These are phyloP conservation scores for Machimus rusticus DNA, from an alignment of 2,888 invertebrate species.

Conservation along the genomic window DNA sequence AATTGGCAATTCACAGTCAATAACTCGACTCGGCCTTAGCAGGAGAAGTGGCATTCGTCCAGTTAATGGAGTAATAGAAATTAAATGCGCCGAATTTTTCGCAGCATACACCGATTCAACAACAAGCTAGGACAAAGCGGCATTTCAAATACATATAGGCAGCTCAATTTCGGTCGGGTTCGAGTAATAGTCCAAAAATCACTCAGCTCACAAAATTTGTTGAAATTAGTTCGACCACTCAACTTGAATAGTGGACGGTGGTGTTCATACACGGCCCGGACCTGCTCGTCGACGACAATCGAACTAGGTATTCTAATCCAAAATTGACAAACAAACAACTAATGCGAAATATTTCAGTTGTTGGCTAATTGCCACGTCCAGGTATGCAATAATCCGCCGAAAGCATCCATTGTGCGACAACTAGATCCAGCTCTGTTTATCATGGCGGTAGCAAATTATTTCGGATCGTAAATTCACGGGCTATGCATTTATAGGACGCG, in stretches of 20 bases:
- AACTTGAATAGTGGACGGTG: neutral
- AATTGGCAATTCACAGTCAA: neutral
- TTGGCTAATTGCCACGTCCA: slow-evolving; percentile 1
- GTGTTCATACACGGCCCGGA: neutral
- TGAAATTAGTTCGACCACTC: neutral
- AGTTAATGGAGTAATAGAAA: neutral
- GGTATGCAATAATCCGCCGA: slow-evolving; percentile 19
- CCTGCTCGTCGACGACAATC: neutral
- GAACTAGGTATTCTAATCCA: neutral
- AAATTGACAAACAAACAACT: slow-evolving; percentile 9
- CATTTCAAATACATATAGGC: neutral
- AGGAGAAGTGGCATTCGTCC: neutral
- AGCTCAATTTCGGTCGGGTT: neutral
- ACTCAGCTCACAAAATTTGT: neutral
- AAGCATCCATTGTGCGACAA: slow-evolving; percentile 13
- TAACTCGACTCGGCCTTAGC: neutral
- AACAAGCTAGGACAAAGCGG: neutral
- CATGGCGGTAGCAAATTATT: slow-evolving; percentile 12
- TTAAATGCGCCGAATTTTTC: neutral
- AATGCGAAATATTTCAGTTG: neutral
- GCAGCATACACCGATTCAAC: neutral
- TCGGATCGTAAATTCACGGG: slow-evolving; percentile 23
- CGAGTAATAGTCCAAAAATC: neutral
- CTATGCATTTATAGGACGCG: slow-evolving; percentile 9
- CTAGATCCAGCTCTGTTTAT: neutral